These are phyloP conservation scores for Amblyopsis hoosieri DNA, from an alignment of 2,797 vertebrate species.

Conservation along the genomic window DNA sequence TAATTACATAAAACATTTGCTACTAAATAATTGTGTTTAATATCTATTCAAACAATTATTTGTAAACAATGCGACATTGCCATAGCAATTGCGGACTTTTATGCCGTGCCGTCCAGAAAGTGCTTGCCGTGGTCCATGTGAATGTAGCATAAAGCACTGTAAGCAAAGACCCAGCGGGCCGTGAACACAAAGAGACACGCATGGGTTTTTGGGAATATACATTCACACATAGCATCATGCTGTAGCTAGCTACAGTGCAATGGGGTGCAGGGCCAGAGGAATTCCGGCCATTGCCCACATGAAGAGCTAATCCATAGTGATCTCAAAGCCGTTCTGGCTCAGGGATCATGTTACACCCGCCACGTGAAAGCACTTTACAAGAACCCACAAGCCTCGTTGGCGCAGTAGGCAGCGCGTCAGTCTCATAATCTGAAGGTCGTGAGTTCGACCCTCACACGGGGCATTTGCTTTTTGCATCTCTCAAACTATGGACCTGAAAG, in stretches of 20 bases:
- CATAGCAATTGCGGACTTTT: no score
- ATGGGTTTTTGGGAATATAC: constrained; percentile 4
- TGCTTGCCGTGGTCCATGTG: no score
- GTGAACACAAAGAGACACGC: background rate
- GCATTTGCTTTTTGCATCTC: background rate
- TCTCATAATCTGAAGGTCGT: constrained; percentile 58
- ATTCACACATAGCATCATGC: constrained; percentile 22
- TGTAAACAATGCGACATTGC: no score
- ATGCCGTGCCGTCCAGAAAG: no score
- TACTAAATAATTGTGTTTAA: no score
- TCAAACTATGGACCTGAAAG: background rate
- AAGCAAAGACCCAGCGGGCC: background rate
- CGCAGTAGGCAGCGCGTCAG: constrained; percentile 43
- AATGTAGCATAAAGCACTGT: no score
- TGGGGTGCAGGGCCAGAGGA: constrained; percentile 27
- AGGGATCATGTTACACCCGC: constrained; percentile 11
- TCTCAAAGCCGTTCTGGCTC: constrained; percentile 13
- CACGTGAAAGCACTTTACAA: background rate
- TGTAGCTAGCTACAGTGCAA: background rate
- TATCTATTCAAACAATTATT: no score
- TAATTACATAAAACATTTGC: no score
- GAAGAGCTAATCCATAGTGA: background rate
- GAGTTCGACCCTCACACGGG: constrained; percentile 51
- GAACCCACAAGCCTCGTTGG: constrained; percentile 17
- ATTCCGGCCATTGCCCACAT: constrained; percentile 38